A percentile compares a stretch with the other conserved stretches of the same genome.
Conservation (phyloP, 2,113 vertebrate genomes). For the Murina feae region DNA sequence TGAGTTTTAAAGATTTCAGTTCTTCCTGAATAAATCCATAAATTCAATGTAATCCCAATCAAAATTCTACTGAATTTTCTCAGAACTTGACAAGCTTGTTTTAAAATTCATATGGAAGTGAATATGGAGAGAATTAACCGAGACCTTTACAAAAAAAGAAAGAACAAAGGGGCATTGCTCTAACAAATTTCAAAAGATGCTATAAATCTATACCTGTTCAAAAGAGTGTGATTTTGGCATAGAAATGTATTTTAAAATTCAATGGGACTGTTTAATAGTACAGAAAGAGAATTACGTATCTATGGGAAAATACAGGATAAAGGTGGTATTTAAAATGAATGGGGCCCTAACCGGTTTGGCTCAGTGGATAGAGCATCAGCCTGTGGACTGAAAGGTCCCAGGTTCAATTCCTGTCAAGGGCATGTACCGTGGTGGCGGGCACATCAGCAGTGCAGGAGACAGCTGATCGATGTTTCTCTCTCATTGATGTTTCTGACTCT, state of each 20-base stretch:
- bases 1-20: constrained; percentile 34
- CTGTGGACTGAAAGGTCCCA: no score
- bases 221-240: constrained; percentile 44
- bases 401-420: no score
- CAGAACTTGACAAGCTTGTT: constrained; percentile 9
- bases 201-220: constrained; percentile 22
- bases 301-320: not conserved
- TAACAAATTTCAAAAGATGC: constrained; percentile 47
- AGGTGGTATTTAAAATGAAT: not conserved
- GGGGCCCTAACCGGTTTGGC: no score
- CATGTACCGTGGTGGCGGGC: no score
- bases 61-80: constrained; percentile 51
- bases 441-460: no score
- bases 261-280: not conserved
- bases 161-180: not conserved
- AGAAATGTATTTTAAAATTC: constrained; percentile 43
- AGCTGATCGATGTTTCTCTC: no score
- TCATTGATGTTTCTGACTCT: no score
- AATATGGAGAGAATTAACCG: constrained; percentile 43
- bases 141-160: not conserved
- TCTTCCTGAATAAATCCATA: constrained; percentile 28
- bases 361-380: no score
- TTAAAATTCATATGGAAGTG: constrained; percentile 27
- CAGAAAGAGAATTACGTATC: constrained; percentile 12
- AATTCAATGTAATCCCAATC: constrained; percentile 36